Base-by-base conservation (phyloP, 2,113 vertebrate species). In the Danio rerio region DNA sequence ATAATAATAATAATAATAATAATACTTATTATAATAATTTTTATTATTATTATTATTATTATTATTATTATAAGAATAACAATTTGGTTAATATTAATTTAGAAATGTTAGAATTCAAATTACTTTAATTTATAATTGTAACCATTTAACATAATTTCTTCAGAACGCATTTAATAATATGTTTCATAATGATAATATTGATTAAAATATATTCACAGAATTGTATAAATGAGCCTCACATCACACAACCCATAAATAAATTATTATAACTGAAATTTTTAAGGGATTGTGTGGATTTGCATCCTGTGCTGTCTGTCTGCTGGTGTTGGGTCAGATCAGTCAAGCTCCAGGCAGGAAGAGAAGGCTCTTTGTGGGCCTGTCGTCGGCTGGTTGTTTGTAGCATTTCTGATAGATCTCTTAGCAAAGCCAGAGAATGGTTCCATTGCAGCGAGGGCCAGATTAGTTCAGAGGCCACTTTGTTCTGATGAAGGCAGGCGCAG, bases 381-480 rank as follows among this genome's bases (percentile, higher is more conserved):
- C 10, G 16, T 49, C 13, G n/a, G 42, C 10, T 53, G 72, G 78
- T 7, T 77, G 74, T 84, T 69, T 53, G 31, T 68, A 55, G 72
- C 31, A 16, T 16, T 50, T 31, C 56, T 83, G 75, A 83, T 59
- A 43, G 75, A 68, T 78, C 56, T 66, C 80, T 52, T 53, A 7
- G 84, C 65, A 66, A 68, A 20, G 47, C 10, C 83, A 55, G 80
- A 88, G 83, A 93, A 92, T 89, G 88, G 71, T 63, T 73, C 83
- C 84, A 79, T 84, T 84, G 87, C 80, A 89, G 83, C 87, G 82
- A 80, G 73, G 63, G 11, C 43, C 78, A 70, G 10, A 73, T 77
- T 80, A 79, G 65, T 89, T 91, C 85, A 93, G 80, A 91, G 81
- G 53, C 50, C 62, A 88, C 90, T 88, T 91, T 93, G 93, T 93